Percentiles rank a stretch among this genome's conserved stretches.
Evolutionary conservation across 2,113 vertebrate species (phyloP).

Genomic region (Callocephalon fimbriatum): DNA sequence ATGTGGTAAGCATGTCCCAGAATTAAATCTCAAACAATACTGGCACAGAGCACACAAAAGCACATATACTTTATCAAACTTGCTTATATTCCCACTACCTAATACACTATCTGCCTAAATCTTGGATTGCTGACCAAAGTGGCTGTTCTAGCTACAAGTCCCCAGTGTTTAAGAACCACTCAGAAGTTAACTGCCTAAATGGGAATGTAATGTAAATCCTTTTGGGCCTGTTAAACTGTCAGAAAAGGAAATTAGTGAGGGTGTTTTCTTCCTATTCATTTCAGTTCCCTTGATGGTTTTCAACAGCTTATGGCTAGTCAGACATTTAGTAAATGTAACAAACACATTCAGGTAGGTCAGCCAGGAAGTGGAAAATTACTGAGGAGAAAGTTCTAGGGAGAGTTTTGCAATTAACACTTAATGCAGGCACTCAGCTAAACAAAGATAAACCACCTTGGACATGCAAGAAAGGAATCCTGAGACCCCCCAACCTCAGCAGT

Average conservation of each 20-base stretch:
- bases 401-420: not conserved
- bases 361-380: not conserved
- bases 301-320: not conserved
- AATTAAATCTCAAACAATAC: conserved; percentile 58
- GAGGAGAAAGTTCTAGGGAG: not conserved
- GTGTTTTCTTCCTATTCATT: conserved; percentile 1
- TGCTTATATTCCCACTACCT: not conserved
- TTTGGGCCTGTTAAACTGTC: not conserved
- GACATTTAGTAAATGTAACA: not conserved
- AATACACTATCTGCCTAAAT: not conserved
- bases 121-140: not conserved
- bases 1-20: conserved; percentile 2
- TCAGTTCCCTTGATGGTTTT: not conserved
- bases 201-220: conserved; percentile 16
- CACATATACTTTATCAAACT: not conserved
- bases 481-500: not conserved
- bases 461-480: not conserved
- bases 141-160: not conserved
- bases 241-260: not conserved
- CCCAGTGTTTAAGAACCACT: not conserved
- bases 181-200: not conserved
- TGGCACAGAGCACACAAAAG: conserved; percentile 16
- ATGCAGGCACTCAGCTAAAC: not conserved
- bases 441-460: not conserved
- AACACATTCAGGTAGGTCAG: conserved; percentile 5